phyloP scores from a whole-genome alignment of 2,797 vertebrate genomes.

The Esox masquinongy region DNA sequence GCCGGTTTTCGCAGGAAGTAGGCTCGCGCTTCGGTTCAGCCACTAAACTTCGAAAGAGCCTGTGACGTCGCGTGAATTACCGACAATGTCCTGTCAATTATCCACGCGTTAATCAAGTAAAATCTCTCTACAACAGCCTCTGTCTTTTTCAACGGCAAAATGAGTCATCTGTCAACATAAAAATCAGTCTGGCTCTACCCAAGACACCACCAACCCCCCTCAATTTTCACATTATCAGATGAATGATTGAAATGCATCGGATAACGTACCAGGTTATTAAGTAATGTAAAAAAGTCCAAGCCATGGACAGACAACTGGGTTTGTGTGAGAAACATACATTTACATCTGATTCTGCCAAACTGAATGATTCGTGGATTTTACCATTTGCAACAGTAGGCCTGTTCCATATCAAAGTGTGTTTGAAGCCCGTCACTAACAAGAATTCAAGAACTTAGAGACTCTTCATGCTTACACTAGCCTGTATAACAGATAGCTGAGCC shows the following conservation, averaged over 20 bases:
- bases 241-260: background rate
- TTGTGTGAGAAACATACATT: background rate
- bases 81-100: constrained; percentile 31
- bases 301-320: background rate
- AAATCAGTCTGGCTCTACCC: constrained; percentile 1
- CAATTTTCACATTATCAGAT: background rate
- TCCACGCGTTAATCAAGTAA: constrained; percentile 28
- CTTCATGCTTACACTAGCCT: background rate
- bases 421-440: background rate
- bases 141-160: background rate
- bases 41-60: constrained; percentile 27
- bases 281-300: background rate
- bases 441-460: background rate
- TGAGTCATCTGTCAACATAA: constrained; percentile 1
- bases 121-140: constrained; percentile 10
- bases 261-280: constrained; percentile 38
- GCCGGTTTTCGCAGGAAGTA: background rate
- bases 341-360: background rate
- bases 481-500: background rate
- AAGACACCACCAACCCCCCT: background rate
- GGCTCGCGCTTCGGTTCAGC: constrained; percentile 16
- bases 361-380: background rate
- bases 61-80: constrained; percentile 31
- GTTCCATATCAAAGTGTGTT: background rate
- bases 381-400: background rate